Percentiles rank a stretch among this genome's conserved stretches.
These are phyloP conservation scores for Oreochromis spilurus DNA, from an alignment of 2,113 vertebrate genomes.

Conservation along the genomic window DNA sequence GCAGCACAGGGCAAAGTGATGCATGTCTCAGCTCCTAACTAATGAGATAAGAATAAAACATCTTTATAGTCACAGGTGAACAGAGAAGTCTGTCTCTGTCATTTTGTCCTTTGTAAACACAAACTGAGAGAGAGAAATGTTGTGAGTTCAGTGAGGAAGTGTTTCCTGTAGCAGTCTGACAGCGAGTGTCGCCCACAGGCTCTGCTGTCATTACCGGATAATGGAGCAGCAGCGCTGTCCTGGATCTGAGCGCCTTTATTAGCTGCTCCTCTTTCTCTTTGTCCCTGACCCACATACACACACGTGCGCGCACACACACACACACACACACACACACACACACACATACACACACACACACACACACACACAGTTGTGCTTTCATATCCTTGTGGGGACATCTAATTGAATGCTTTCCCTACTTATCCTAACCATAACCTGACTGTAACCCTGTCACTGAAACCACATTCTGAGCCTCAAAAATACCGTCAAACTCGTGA, in stretches of 20 bases:
- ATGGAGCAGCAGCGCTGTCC: slow-evolving; percentile 33
- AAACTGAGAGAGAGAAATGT: not conserved
- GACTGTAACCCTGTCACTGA: not conserved
- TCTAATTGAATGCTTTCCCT: not conserved
- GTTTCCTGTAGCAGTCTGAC: not conserved
- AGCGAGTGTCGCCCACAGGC: not conserved
- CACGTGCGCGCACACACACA: accelerated
- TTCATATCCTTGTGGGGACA: not conserved
- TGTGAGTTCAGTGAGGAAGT: not conserved
- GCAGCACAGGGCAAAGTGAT: not conserved
- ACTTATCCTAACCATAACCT: accelerated
- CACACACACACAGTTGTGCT: not conserved
- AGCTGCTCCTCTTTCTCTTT: slow-evolving; percentile 29
- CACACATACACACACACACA: not conserved
- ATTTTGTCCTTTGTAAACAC: not conserved
- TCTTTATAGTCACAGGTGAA: not conserved
- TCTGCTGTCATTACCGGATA: slow-evolving; percentile 5
- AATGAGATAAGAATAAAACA: not conserved
- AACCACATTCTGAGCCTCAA: not conserved
- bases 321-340: not conserved
- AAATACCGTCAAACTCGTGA: not conserved
- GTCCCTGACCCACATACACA: slow-evolving; percentile 31
- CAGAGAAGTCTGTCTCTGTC: no score
- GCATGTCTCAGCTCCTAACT: accelerated
- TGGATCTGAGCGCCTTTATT: slow-evolving; percentile 50